Conservation (phyloP, 2,113 vertebrate genomes). For the Vireo altiloquus region DNA sequence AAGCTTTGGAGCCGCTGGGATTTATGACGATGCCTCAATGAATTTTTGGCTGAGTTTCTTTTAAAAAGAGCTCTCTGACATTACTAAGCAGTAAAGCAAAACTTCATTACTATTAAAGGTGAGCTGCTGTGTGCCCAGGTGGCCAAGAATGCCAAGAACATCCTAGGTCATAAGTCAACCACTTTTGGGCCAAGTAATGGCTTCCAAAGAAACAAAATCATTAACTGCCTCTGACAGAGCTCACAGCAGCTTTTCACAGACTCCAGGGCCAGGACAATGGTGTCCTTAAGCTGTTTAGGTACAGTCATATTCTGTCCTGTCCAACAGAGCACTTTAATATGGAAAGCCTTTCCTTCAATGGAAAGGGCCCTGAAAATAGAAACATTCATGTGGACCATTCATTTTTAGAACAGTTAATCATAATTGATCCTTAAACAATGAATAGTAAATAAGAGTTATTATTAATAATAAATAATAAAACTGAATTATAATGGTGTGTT, state of each 20-base stretch:
- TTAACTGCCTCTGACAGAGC: not conserved
- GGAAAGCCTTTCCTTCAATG: not conserved
- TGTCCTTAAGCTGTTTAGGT: not conserved
- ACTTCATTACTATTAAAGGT: not conserved
- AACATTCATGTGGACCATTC: not conserved
- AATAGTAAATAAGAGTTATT: constrained; percentile 37
- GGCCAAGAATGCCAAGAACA: not conserved
- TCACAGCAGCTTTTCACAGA: not conserved
- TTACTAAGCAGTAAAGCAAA: not conserved
- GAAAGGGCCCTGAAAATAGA: not conserved
- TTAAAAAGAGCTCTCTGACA: not conserved
- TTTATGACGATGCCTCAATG: not conserved
- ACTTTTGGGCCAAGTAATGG: not conserved
- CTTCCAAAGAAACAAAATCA: not conserved
- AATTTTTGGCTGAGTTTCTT: not conserved
- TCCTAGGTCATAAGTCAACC: not conserved
- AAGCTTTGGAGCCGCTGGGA: not conserved
- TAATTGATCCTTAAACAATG: constrained; percentile 20
- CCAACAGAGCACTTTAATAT: not conserved
- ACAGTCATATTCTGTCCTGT: not conserved
- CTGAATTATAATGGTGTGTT: constrained; percentile 39
- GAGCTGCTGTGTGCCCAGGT: not conserved
- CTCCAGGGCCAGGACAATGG: not conserved
- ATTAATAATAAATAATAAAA: constrained; percentile 54
- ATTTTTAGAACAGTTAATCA: constrained; percentile 21